These are phyloP conservation scores for Pelodytes ibericus DNA, from an alignment of 2,797 vertebrate species.

Conservation along the genomic window DNA sequence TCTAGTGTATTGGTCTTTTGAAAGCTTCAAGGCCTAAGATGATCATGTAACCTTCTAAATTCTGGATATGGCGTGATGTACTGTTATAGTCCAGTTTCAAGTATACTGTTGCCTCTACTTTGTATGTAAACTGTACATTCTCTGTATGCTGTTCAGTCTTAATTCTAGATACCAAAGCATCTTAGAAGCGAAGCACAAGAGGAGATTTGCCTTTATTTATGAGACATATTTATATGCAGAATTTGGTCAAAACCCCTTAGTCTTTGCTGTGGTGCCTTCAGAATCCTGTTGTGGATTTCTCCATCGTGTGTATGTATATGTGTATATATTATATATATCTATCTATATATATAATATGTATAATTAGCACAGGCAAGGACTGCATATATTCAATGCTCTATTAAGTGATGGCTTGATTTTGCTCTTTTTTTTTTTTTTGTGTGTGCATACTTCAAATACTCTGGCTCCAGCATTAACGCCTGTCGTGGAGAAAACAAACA, in stretches of 20 bases:
- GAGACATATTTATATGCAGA: not conserved
- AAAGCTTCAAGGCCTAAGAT: not conserved
- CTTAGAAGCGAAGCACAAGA: slow-evolving; percentile 36
- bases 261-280: slow-evolving; percentile 48
- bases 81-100: not conserved
- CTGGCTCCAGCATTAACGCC: not conserved
- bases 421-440: slow-evolving; percentile 16
- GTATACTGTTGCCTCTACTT: not conserved
- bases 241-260: slow-evolving; percentile 27
- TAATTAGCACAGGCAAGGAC: slow-evolving; percentile 14
- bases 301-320: not conserved
- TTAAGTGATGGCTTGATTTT: slow-evolving; percentile 4
- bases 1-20: not conserved
- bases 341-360: too few relatives aligned
- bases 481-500: slow-evolving; percentile 6
- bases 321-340: too few relatives aligned
- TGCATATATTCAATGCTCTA: not conserved
- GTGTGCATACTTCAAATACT: not conserved
- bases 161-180: slow-evolving; percentile 48
- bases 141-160: slow-evolving; percentile 27
- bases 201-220: slow-evolving; percentile 27
- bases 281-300: slow-evolving; percentile 36
- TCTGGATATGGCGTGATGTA: not conserved
- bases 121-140: slow-evolving; percentile 1
- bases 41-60: too few relatives aligned